Conservation (phyloP, 2,888 invertebrate genomes). For the Papilio elwesi region DNA sequence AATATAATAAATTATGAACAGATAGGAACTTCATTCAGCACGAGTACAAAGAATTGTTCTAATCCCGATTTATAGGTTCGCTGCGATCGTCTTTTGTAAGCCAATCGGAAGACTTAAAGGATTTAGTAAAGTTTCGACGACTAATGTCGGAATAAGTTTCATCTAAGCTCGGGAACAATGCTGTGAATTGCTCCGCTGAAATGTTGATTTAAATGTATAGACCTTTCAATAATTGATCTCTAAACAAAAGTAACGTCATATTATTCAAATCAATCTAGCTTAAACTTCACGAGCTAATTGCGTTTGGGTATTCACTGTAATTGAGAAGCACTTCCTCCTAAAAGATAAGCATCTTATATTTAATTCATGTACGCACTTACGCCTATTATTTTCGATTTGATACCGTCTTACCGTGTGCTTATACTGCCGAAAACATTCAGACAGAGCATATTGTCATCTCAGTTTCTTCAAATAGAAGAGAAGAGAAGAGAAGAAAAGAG, state of each 20-base stretch:
- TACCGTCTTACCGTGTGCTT: too few species aligned
- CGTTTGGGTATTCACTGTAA: too few species aligned
- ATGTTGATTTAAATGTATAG: not conserved
- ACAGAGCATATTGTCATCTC: too few species aligned
- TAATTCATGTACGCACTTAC: too few species aligned
- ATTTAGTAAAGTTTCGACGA: constrained; percentile 59
- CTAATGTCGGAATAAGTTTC: constrained; percentile 7
- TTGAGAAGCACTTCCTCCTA: too few species aligned
- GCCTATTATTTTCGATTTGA: too few species aligned
- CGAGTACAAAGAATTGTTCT: constrained; percentile 60
- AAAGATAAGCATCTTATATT: too few species aligned
- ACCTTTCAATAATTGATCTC: not conserved
- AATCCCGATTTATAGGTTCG: constrained; percentile 68
- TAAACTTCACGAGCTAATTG: not conserved
- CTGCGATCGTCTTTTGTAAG: constrained; percentile 54
- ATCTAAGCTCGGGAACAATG: constrained; percentile 3
- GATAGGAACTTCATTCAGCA: constrained; percentile 58
- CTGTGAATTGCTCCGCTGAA: constrained; percentile 4
- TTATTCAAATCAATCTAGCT: not conserved
- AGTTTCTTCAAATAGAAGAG: too few species aligned
- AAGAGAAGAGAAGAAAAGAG: too few species aligned
- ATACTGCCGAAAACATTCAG: too few species aligned
- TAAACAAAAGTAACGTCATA: not conserved
- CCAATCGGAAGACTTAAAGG: constrained; percentile 66
- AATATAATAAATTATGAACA: constrained; percentile 58